Base-by-base conservation (phyloP, 2,113 vertebrate species). In the Burhinus oedicnemus region DNA sequence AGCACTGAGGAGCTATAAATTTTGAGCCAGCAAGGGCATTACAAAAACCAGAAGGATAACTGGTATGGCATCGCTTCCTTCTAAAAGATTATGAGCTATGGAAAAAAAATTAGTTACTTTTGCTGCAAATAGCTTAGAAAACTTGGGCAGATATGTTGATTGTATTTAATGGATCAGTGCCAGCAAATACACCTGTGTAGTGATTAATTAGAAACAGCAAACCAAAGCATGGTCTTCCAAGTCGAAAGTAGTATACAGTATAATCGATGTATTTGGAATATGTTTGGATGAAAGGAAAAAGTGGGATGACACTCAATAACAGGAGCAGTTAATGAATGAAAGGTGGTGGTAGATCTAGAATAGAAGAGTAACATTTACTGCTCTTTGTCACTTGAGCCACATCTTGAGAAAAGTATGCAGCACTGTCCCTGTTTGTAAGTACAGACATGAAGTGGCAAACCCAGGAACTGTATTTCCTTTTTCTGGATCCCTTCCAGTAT, bases 1-100 rank as follows among this genome's bases (percentile, higher is more conserved):
- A 91, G 54, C 61, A 71, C 14, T 65, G 77, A 91, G 66, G 32
- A 82, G 44, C 57, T 91, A 65, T 87, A 55, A 54, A 79, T 96
- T 89, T 75, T 87, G 44, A 91, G 69, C 52, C 61, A 89, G 70
- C 66, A 90, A 94, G 26, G 26, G 6, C 61, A 72, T 94, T 91
- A 87, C 62, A 82, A 85, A 80, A 89, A 58, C 45, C 54, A 96
- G 83, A 72, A 82, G 32, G 61, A 85, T 87, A 85, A 82, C 77
- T 3, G 15, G n/a, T 40, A 76, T 79, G 89, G 83, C 74, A 94
- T 95, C 84, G 82, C 62, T 92, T 89, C 54, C 81, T 93, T 84
- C 57, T 65, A 57, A 89, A 87, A 70, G 55, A 71, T 84, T 60
- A 79, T 79, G 64, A 91, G 20, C 44, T 75, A 25, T 42, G 57